These are phyloP conservation scores for Coleophora flavipennella DNA, from an alignment of 2,888 invertebrate genomes.

Conservation along the genomic window DNA sequence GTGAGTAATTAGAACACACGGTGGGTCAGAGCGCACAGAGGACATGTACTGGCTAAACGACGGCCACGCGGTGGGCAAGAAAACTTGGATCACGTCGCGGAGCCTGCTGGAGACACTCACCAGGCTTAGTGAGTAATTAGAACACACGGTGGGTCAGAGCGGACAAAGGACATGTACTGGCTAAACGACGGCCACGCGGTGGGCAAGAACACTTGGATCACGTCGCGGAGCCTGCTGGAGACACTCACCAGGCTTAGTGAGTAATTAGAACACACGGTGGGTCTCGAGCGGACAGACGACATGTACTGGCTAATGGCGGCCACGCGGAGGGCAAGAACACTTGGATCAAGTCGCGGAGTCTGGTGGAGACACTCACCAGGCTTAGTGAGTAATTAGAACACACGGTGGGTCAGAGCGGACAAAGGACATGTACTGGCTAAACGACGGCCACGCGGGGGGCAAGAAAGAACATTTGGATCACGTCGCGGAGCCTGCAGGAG, in stretches of 20 bases:
- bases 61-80: conserved; percentile 89
- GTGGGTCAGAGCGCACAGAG: conserved; percentile 76
- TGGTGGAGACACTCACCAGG: conserved; percentile 81
- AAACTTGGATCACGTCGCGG: conserved; percentile 89
- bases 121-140: conserved; percentile 71
- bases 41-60: conserved; percentile 94
- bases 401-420: too few relatives aligned
- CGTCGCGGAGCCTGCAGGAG: conserved; percentile 79
- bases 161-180: conserved; percentile 87
- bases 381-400: conserved; percentile 66
- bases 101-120: conserved; percentile 81
- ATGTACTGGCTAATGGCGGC: conserved; percentile 95
- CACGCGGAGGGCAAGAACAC: conserved; percentile 91
- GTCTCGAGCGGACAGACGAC: conserved; percentile 77
- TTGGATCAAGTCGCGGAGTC: conserved; percentile 85
- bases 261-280: conserved; percentile 15
- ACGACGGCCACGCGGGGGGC: conserved; percentile 92
- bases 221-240: conserved; percentile 79
- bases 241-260: conserved; percentile 80
- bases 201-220: conserved; percentile 90
- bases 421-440: conserved; percentile 89
- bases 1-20: conserved; percentile 48
- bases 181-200: conserved; percentile 94
- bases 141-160: too few relatives aligned
- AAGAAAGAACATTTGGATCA: conserved; percentile 92